These are phyloP conservation scores for Bovichtus variegatus DNA, from an alignment of 2,797 vertebrate species.

Conservation along the genomic window DNA sequence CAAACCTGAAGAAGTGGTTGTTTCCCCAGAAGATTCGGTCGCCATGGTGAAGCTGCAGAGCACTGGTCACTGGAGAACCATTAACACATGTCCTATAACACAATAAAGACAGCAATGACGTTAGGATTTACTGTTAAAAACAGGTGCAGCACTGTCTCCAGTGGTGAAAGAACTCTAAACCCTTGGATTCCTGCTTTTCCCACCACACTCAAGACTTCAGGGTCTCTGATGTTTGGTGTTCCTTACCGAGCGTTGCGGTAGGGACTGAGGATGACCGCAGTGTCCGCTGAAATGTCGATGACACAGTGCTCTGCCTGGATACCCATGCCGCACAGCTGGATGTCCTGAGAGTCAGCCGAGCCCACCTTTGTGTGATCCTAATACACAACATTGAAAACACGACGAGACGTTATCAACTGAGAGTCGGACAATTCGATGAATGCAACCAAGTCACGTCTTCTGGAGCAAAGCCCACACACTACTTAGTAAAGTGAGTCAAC, in stretches of 20 bases:
- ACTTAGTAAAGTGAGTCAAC: not conserved
- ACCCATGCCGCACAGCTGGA: slow-evolving; percentile 98
- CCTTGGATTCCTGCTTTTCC: not conserved
- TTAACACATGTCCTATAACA: slow-evolving; percentile 93
- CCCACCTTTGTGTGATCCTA: slow-evolving; percentile 86
- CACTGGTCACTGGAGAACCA: slow-evolving; percentile 88
- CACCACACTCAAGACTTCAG: not conserved
- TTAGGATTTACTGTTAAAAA: not conserved
- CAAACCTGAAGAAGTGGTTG: slow-evolving; percentile 97
- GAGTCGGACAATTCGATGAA: not conserved
- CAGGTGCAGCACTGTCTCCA: not conserved
- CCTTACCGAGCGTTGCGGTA: slow-evolving; percentile 92
- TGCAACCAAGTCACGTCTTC: not conserved
- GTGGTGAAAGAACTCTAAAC: not conserved
- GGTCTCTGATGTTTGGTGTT: not conserved
- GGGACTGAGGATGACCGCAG: slow-evolving; percentile 91
- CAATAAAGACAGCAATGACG: not conserved
- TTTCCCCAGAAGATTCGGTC: slow-evolving; percentile 98
- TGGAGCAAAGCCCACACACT: not conserved
- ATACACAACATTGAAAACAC: slow-evolving; percentile 8
- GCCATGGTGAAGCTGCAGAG: slow-evolving; percentile 93
- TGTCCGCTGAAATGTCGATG: slow-evolving; percentile 91
- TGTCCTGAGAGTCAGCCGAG: slow-evolving; percentile 97
- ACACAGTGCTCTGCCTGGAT: slow-evolving; percentile 96
- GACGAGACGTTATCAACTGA: not conserved